Percentiles rank a stretch among this genome's conserved stretches.
phyloP scores from a whole-genome alignment of 2,113 vertebrate species.

The Callithrix jacchus region DNA sequence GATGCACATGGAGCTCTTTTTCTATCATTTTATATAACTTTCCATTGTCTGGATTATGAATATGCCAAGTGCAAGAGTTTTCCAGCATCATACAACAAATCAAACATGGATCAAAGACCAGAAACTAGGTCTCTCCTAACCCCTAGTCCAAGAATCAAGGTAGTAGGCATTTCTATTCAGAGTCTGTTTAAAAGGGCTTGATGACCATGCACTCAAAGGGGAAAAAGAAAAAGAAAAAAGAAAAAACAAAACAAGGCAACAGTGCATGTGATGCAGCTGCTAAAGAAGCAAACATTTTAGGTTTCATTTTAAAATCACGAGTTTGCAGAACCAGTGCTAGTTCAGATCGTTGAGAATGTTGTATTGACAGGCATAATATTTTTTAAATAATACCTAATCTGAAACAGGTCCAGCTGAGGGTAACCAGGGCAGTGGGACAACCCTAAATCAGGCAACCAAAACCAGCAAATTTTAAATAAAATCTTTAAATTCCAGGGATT shows the following conservation, averaged over 20 bases:
- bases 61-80: background rate
- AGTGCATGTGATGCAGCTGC: background rate
- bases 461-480: background rate
- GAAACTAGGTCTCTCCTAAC: constrained; percentile 20
- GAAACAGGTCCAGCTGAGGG: constrained; percentile 3
- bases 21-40: background rate
- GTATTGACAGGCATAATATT: background rate
- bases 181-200: constrained; percentile 26
- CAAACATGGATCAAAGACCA: background rate
- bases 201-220: background rate
- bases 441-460: background rate
- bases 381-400: constrained; percentile 4
- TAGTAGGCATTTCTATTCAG: background rate
- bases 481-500: constrained; percentile 23
- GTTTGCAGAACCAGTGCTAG: background rate
- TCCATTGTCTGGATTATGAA: background rate
- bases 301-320: constrained; percentile 8
- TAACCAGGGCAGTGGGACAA: background rate
- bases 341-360: background rate
- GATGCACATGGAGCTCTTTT: background rate
- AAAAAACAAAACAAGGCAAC: background rate
- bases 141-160: background rate
- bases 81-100: background rate
- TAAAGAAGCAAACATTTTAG: constrained; percentile 9
- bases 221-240: background rate